Percentiles rank a stretch among this genome's conserved stretches.
Evolutionary conservation across 2,888 invertebrate species (phyloP).

Genomic region (Lepidochrysops patricia): DNA sequence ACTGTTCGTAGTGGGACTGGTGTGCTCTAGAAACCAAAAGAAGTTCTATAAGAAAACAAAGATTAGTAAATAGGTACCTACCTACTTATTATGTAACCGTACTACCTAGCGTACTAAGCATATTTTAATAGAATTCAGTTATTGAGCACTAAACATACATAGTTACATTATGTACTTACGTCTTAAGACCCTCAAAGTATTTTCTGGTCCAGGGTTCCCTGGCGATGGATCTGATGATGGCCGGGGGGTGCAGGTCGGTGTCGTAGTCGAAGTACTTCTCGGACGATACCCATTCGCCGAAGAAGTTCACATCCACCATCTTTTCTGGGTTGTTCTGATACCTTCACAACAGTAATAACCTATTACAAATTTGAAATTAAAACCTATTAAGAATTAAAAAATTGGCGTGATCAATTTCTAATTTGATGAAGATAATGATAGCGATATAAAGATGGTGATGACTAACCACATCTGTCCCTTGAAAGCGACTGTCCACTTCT

Average conservation of each 20-base stretch:
- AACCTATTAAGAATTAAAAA: too few species aligned
- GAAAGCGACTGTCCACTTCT: conserved; percentile 80
- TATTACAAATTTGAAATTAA: too few species aligned
- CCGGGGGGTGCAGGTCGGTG: conserved; percentile 77
- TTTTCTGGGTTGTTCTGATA: conserved; percentile 60
- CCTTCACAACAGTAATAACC: too few species aligned
- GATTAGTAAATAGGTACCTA: too few species aligned
- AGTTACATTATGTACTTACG: conserved; percentile 64
- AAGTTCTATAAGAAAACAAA: too few species aligned
- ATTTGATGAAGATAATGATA: neutral
- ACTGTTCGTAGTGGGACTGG: conserved; percentile 90
- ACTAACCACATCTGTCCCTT: conserved; percentile 79
- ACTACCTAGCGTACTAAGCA: too few species aligned
- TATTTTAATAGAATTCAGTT: too few species aligned
- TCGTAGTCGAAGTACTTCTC: conserved; percentile 83
- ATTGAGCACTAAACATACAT: too few species aligned
- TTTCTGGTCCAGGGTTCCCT: conserved; percentile 81
- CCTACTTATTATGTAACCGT: too few species aligned
- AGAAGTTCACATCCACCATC: conserved; percentile 73
- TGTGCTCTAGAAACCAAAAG: conserved; percentile 72
- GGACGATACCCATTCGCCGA: conserved; percentile 77
- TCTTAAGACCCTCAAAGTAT: conserved; percentile 78
- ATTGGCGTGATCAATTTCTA: too few species aligned
- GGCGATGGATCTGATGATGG: conserved; percentile 83
- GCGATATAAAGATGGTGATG: too few species aligned